Base-by-base conservation (phyloP, 2,797 vertebrate species). In the Moxostoma hubbsi region DNA sequence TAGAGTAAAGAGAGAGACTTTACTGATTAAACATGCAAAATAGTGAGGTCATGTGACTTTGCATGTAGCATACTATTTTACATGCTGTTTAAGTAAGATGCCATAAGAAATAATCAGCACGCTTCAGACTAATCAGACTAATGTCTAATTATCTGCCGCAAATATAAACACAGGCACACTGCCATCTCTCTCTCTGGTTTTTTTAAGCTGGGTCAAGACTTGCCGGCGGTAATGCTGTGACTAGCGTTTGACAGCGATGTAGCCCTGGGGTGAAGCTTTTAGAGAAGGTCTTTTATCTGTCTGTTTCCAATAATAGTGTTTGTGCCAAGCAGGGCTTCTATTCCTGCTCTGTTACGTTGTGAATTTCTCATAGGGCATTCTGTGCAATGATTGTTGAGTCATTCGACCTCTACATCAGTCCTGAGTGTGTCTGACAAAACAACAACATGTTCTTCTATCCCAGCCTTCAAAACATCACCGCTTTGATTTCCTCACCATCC, bases 221-320 rank as follows among this genome's bases (percentile, higher is more conserved):
- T 7, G 54, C 24, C 12, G 53, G 13, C 13, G 53, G 53, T 55
- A 55, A 24, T 24, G 24, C 24, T 24, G 24, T 24, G 24, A 55
- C 24, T 18, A 13, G 18, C 13, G 24, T 46, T 36, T 75, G 74
- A 76, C 74, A 67, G 74, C 45, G 16, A 11, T 1, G 16, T 12
- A 1, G 54, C 53, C 67, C 46, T 54, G 24, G 49, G 49, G 75
- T 77, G 66, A 70, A 53, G 66, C 76, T 79, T 71, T 70, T n/a
- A 46, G 11, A 24, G 47, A 36, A 50, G 68, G n/a, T 36, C 18
- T 63, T 70, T 57, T 24, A 78, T 62, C 66, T 70, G 58, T 77
- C 57, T n/a, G 50, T 64, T 64, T 64, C 59, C 68, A 79, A 71
- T 70, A 64, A 71, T 24, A 47, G 15, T 6, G 59, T 62, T 71